phyloP scores from a whole-genome alignment of 2,113 vertebrate genomes.

The Bungarus multicinctus region DNA sequence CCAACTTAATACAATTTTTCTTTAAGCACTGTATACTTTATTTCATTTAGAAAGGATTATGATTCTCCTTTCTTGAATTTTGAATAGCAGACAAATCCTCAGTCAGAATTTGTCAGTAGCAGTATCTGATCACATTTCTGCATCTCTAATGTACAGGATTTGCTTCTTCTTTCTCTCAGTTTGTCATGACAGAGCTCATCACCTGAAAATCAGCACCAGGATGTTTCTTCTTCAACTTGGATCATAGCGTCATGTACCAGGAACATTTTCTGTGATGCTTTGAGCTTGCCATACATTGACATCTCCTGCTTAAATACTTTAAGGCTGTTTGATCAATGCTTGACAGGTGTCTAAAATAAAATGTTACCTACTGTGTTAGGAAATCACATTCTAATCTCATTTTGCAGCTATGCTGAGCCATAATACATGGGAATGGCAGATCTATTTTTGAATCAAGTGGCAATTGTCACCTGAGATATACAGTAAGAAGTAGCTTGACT shows the following conservation, averaged over 20 bases:
- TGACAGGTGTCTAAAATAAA: conserved; percentile 43
- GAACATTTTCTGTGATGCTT: conserved; percentile 3
- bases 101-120: not conserved
- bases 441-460: conserved; percentile 19
- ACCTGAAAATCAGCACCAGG: not conserved
- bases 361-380: conserved; percentile 37
- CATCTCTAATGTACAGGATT: not conserved
- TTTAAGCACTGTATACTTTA: not conserved
- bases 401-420: conserved; percentile 27
- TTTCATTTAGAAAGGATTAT: not conserved
- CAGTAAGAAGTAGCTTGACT: not conserved
- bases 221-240: conserved; percentile 6
- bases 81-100: not conserved
- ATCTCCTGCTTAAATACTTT: conserved; percentile 47
- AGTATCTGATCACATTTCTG: not conserved
- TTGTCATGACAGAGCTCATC: rapidly evolving
- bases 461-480: conserved; percentile 22
- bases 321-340: conserved; percentile 26
- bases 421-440: not conserved
- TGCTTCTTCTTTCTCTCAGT: not conserved
- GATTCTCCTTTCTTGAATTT: not conserved
- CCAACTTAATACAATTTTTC: not conserved
- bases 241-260: conserved; percentile 9
- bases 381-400: conserved; percentile 31
- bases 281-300: not conserved